These are phyloP conservation scores for Esox lucius DNA, from an alignment of 2,797 vertebrate species.

Conservation along the genomic window DNA sequence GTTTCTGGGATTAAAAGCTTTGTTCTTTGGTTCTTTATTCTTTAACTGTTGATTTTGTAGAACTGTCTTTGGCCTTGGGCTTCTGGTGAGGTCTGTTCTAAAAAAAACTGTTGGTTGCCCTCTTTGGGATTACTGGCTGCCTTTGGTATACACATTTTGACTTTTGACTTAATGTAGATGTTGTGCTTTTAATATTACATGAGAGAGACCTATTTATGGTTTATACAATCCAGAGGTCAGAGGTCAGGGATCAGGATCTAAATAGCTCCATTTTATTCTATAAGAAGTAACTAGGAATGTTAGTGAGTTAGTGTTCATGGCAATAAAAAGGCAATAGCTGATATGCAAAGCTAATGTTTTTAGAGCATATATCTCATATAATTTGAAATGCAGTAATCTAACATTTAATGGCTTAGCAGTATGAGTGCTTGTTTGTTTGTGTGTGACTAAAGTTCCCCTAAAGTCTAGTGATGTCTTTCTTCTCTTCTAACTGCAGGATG, in stretches of 20 bases:
- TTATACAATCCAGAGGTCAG: neutral
- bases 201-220: constrained; percentile 6
- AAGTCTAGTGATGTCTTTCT: too few relatives aligned
- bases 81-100: neutral
- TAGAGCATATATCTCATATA: too few relatives aligned
- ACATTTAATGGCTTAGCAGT: too few relatives aligned
- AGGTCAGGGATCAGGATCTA: constrained; percentile 15
- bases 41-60: neutral
- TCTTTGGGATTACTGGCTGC: neutral
- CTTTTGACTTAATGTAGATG: neutral
- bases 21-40: constrained; percentile 5
- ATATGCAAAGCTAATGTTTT: too few relatives aligned
- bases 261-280: too few relatives aligned
- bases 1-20: neutral
- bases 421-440: too few relatives aligned
- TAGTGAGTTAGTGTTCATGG: too few relatives aligned
- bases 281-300: too few relatives aligned
- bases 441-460: too few relatives aligned
- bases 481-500: too few relatives aligned
- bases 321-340: too few relatives aligned
- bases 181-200: constrained; percentile 5
- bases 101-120: neutral
- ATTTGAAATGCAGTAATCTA: too few relatives aligned
- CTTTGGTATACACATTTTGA: neutral
- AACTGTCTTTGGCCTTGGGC: neutral